Conservation (phyloP, 2,888 invertebrate genomes). For the Catocala nupta region DNA sequence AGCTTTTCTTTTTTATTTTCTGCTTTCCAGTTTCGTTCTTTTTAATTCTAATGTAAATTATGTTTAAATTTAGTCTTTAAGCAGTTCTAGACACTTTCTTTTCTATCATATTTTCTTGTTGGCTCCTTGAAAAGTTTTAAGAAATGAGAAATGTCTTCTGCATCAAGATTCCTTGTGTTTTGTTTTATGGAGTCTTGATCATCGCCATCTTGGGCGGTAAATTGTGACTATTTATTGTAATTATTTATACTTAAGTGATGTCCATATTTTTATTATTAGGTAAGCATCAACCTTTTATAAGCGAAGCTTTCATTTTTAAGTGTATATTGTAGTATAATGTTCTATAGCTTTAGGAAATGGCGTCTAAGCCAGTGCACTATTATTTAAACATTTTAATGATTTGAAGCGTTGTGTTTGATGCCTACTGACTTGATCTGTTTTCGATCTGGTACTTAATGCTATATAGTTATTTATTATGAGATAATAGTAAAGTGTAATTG, state of each 20-base stretch:
- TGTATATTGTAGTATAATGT: constrained; percentile 36
- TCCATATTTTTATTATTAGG: constrained; percentile 43
- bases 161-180: not conserved
- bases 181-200: constrained; percentile 26
- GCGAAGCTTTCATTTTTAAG: constrained; percentile 25
- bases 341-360: constrained; percentile 25
- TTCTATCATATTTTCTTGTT: too few species aligned
- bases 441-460: constrained; percentile 34
- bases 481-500: constrained; percentile 54
- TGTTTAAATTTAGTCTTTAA: too few species aligned
- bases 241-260: constrained; percentile 45
- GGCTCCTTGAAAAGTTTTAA: not conserved
- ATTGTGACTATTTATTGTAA: constrained; percentile 44
- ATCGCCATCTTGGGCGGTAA: constrained; percentile 35
- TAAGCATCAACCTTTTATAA: constrained; percentile 27
- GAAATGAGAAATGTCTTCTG: not conserved
- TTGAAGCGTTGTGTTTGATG: not conserved
- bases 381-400: constrained; percentile 11
- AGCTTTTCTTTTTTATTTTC: too few species aligned
- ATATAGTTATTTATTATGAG: constrained; percentile 42
- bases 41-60: too few species aligned
- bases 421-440: constrained; percentile 19
- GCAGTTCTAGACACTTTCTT: too few species aligned
- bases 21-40: too few species aligned
- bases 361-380: constrained; percentile 17